Evolutionary conservation across 1,140 invertebrate genomes (phyloP), one percentile per base, ranked within the genome.

Genomic region (Drosophila bifasciata): DNA sequence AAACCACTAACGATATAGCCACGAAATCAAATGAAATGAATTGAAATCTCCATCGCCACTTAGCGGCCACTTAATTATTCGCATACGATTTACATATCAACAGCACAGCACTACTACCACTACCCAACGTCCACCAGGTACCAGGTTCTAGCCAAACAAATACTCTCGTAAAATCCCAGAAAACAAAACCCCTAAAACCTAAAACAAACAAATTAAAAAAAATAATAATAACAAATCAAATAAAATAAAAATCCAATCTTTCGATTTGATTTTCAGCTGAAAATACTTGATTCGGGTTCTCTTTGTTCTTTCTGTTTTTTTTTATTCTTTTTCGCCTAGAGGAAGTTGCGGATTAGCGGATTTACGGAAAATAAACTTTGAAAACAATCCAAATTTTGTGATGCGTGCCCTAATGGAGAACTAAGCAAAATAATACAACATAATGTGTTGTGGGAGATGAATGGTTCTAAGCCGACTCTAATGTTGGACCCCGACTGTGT

Each of bases 261-360:
- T 36, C 11, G 32, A 36, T 36, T 32, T 36, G 23, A 25, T 25
- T 25, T 25, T 25, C 23, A 25, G 23, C 23, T 25, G 32, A 36
- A 13, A 36, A 36, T 36, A 36, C 13, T 11, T 36, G 11, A 4
- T 36, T 36, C 32, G 32, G 32, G 23, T 36, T 36, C 32, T 36
- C 62, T 66, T 66, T 64, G 58, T 64, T 66, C 44, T 73, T 43
- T 21, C 19, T 21, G 19, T 49, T 15, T 41, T 52, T 32, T 19
- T 5, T 23, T n/a, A n/a, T n/a, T n/a, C n/a, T n/a, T n/a, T n/a
- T 40, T 51, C n/a, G 50, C n/a, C 25, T 46, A 60, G 72, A 76
- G 72, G 73, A 76, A 76, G 71, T 76, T 66, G 48, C 64, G 64
- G 64, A 68, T 68, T 68, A 56, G 40, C 64, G 71, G 60, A 74